phyloP scores from a whole-genome alignment of 2,888 invertebrate genomes.

The Standfussiana lucernea region DNA sequence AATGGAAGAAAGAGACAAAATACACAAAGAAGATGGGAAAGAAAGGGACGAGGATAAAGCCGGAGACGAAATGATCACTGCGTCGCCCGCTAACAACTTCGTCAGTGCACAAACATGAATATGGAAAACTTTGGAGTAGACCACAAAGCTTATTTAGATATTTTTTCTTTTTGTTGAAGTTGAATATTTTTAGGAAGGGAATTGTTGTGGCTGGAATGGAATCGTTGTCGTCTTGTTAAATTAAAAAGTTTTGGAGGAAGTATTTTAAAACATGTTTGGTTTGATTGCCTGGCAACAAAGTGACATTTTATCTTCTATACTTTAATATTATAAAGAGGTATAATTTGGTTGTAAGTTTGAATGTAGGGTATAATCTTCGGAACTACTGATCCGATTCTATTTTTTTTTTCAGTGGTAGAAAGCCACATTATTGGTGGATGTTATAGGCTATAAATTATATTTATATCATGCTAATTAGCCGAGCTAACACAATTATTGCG shows the following conservation, averaged over 20 bases:
- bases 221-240: background rate
- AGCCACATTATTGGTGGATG: too few relatives aligned
- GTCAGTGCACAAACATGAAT: conserved; percentile 67
- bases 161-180: conserved; percentile 18
- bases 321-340: too few relatives aligned
- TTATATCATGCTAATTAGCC: too few relatives aligned
- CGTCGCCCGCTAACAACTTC: conserved; percentile 71
- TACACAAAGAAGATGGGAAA: conserved; percentile 20
- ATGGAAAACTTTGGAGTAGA: conserved; percentile 60
- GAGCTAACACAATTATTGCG: too few relatives aligned
- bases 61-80: conserved; percentile 71
- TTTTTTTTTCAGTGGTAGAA: too few relatives aligned
- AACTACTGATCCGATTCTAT: too few relatives aligned
- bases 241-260: background rate
- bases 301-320: too few relatives aligned
- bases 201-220: background rate
- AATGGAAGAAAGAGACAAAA: conserved; percentile 47
- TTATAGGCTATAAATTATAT: too few relatives aligned
- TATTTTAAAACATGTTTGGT: too few relatives aligned
- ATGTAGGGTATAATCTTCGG: too few relatives aligned
- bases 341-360: too few relatives aligned
- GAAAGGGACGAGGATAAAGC: conserved; percentile 57
- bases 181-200: conserved; percentile 4
- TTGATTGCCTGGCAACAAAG: too few relatives aligned
- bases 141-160: background rate